Base-by-base conservation (phyloP, 2,888 invertebrate genomes). In the Dryobotodes eremita region DNA sequence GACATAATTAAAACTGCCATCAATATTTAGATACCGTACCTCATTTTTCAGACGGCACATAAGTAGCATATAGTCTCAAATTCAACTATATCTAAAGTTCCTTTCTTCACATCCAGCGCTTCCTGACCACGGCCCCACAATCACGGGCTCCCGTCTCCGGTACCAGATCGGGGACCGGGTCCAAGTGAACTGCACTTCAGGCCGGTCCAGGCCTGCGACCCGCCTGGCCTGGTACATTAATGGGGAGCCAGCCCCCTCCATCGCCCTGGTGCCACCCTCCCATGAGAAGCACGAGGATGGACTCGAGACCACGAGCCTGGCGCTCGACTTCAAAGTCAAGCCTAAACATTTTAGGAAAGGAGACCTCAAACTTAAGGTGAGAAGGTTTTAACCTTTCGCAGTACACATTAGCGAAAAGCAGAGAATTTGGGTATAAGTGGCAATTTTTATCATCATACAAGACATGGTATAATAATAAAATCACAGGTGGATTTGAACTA, bases 161-260 rank as follows among this genome's bases (percentile, higher is more conserved):
- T 99, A 99, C 96, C 98, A 98, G 94, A 97, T 98, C 84, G 98
- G 98, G 23, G 98, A 99, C 93, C 97, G 97, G 70, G 98, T 99
- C 55, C 97, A 98, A 85, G 98, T 98, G 88, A 98, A 98, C 96
- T 99, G 99, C 96, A 98, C 98, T 11, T 98, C 98, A 59, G 98
- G 98, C 26, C 97, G 98, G 88, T 98, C 98, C 66, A 98, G 98
- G 91, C 99, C 99, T 11, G 98, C 98, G 23, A 98, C 98, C 79
- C 97, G 98, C 91, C 97, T 99, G 77, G 98, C 98, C 88, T 99
- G 99, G 99, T 98, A 98, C 97, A 98, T 99, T 95, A 99, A 99
- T 95, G 98, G 98, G 48, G 98, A 98, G 92, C 98, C 98, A 88
- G 98, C 97, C 55, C 97, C 98, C 55, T 89, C 97, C 5, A 91